Evolutionary conservation across 1,140 invertebrate genomes (phyloP).

Genomic region (Ostrea edulis): DNA sequence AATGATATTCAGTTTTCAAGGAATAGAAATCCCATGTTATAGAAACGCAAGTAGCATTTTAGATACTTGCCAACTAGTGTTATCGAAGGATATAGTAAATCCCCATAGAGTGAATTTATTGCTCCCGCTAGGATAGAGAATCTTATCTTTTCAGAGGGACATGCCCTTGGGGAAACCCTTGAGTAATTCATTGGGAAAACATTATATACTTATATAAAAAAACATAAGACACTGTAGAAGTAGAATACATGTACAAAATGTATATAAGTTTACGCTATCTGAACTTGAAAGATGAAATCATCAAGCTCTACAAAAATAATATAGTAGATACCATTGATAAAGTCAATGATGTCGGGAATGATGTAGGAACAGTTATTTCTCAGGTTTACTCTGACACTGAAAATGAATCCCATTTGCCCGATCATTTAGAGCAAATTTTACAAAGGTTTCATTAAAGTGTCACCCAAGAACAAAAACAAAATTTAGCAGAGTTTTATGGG

Average conservation of each 20-base stretch:
- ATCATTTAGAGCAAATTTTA: constrained; percentile 17
- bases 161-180: background rate
- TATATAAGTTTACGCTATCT: background rate
- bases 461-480: background rate
- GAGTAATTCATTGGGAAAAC: constrained; percentile 2
- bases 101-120: constrained; percentile 2
- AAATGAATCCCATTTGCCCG: background rate
- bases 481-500: too few species aligned
- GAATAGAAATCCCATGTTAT: too few species aligned
- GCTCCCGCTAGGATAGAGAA: background rate
- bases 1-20: too few species aligned
- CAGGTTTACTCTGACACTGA: too few species aligned
- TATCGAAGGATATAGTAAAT: too few species aligned
- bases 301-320: background rate
- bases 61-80: too few species aligned
- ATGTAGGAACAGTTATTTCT: too few species aligned
- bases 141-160: background rate
- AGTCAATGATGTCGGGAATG: background rate
- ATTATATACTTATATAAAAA: background rate
- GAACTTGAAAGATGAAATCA: background rate
- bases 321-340: background rate
- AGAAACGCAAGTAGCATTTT: too few species aligned
- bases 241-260: too few species aligned
- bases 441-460: background rate
- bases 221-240: too few species aligned